A percentile compares a stretch with the other conserved stretches of the same genome.
phyloP scores from a whole-genome alignment of 2,797 vertebrate species.

The Silurus aristotelis region DNA sequence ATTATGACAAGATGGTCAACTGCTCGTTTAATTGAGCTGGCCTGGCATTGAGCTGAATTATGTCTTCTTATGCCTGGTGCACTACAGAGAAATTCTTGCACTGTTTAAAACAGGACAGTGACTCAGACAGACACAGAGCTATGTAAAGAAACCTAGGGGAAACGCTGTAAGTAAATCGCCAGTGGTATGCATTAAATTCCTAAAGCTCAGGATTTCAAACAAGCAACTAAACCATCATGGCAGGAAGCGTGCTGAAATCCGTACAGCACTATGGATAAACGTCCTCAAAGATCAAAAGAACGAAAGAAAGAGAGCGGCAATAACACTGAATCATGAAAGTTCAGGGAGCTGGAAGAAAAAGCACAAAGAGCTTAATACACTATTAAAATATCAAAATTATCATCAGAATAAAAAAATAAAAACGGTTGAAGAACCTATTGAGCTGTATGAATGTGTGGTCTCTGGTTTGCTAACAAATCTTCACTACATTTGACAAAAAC shows the following conservation, averaged over 20 bases:
- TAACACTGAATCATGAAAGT: constrained; percentile 17
- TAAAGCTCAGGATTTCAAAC: constrained; percentile 29
- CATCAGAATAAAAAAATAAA: too few species aligned
- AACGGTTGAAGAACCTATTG: too few species aligned
- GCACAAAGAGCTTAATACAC: too few species aligned
- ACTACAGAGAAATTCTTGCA: background rate
- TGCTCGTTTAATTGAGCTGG: constrained; percentile 3
- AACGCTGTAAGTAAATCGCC: constrained; percentile 33
- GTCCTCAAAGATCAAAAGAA: constrained; percentile 43
- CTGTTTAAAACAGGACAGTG: constrained; percentile 15
- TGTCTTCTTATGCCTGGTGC: background rate
- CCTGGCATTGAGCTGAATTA: background rate
- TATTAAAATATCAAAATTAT: too few species aligned
- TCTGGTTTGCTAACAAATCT: too few species aligned
- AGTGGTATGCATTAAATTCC: constrained; percentile 28
- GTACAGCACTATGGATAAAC: constrained; percentile 26
- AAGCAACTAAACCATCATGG: constrained; percentile 32
- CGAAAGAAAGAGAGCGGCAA: background rate
- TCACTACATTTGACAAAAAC: too few species aligned
- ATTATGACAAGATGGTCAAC: constrained; percentile 15
- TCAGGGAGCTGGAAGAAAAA: background rate
- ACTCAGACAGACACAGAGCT: constrained; percentile 17
- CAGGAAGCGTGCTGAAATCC: constrained; percentile 38
- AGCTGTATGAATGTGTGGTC: too few species aligned
- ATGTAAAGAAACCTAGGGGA: constrained; percentile 19